These are phyloP conservation scores for Cryptoprocta ferox DNA, from an alignment of 2,797 vertebrate species.

Conservation along the genomic window DNA sequence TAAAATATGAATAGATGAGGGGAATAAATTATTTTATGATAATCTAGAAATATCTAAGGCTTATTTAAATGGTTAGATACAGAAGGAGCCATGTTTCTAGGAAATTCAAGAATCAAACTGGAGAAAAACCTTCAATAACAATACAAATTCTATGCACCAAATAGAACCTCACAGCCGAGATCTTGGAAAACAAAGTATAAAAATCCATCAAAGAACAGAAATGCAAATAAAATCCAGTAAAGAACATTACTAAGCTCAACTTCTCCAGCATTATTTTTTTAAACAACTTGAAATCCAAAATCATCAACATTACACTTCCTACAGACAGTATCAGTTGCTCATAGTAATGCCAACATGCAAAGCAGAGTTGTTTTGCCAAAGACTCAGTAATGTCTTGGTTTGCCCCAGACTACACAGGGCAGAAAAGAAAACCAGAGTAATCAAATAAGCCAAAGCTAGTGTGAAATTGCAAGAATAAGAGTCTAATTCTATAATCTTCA, in stretches of 20 bases:
- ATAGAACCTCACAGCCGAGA: neutral
- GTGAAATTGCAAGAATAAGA: slow-evolving; percentile 22
- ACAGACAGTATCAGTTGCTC: neutral
- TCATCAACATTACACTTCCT: neutral
- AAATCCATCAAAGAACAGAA: neutral
- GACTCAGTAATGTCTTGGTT: neutral
- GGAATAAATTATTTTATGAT: neutral
- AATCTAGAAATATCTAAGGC: neutral
- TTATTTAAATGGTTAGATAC: neutral
- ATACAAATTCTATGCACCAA: neutral
- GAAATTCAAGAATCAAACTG: neutral
- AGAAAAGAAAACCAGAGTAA: slow-evolving; percentile 43
- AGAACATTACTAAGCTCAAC: neutral
- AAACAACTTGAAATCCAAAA: slow-evolving; percentile 26
- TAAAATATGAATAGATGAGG: slow-evolving; percentile 29
- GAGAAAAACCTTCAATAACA: neutral
- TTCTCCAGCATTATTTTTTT: neutral
- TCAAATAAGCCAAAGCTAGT: slow-evolving; percentile 46
- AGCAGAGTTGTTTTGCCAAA: slow-evolving; percentile 14
- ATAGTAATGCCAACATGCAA: neutral
- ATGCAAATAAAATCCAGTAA: slow-evolving; percentile 36
- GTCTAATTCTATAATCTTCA: slow-evolving; percentile 34
- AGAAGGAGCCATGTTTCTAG: neutral
- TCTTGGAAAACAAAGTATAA: slow-evolving; percentile 15
- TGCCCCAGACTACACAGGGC: neutral